Evolutionary conservation across 2,797 vertebrate genomes (phyloP).

Genomic region (Malacoctenus gilli): DNA sequence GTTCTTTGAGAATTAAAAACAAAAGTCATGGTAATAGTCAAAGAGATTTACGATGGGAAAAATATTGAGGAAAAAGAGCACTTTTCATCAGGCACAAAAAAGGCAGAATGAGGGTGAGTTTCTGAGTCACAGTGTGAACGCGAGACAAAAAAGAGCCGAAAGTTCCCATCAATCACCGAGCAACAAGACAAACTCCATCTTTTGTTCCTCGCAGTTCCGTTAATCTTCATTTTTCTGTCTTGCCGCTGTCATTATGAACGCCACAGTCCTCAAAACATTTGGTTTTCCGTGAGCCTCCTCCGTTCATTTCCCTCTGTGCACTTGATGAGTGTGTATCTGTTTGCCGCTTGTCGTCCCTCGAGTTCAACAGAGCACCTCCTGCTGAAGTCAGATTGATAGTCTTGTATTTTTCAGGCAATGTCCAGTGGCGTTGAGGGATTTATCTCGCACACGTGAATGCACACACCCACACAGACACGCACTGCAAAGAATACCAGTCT

Average conservation of each 20-base stretch:
- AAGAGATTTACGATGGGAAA: no score
- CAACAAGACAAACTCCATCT: slow-evolving; percentile 15
- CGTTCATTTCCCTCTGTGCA: neutral
- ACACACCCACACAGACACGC: slow-evolving; percentile 6
- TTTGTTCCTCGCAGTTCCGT: slow-evolving; percentile 22
- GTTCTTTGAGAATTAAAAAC: no score
- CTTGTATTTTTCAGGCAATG: slow-evolving; percentile 17
- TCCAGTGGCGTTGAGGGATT: slow-evolving; percentile 25
- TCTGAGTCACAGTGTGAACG: slow-evolving; percentile 51
- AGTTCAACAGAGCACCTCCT: slow-evolving; percentile 7
- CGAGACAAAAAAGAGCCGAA: slow-evolving; percentile 47
- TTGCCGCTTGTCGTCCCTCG: neutral
- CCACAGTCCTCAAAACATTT: no score
- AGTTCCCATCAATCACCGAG: slow-evolving; percentile 36
- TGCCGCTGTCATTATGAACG: no score
- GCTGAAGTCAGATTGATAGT: slow-evolving; percentile 8
- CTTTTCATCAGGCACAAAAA: neutral
- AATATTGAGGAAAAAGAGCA: no score
- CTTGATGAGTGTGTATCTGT: neutral
- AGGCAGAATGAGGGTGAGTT: slow-evolving; percentile 13
- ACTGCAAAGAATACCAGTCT: slow-evolving; percentile 22
- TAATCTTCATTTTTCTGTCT: slow-evolving; percentile 5
- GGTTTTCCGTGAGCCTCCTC: no score
- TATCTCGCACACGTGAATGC: slow-evolving; percentile 16
- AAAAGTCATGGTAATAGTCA: no score